phyloP scores from a whole-genome alignment of 2,888 invertebrate species.

The Plebejus argus region DNA sequence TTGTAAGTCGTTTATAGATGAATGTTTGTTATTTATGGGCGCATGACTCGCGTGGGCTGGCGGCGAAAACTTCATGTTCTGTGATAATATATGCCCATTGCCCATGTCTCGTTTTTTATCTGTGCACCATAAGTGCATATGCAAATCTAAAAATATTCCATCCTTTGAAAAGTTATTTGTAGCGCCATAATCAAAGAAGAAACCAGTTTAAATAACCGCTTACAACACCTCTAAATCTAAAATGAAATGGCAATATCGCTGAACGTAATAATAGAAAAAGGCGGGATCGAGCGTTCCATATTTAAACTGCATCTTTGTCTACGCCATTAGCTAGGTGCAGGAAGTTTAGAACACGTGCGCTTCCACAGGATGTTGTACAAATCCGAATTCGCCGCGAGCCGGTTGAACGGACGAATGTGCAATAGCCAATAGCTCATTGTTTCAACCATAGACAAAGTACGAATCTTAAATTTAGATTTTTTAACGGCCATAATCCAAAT shows the following conservation, averaged over 20 bases:
- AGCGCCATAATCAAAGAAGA: not conserved
- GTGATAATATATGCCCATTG: constrained; percentile 42
- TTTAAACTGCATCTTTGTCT: constrained; percentile 35
- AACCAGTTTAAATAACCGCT: not conserved
- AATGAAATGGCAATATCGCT: constrained; percentile 14
- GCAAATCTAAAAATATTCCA: constrained; percentile 30
- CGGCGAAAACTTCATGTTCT: constrained; percentile 41
- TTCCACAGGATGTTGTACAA: constrained; percentile 79
- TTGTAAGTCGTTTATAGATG: constrained; percentile 44
- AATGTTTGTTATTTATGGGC: constrained; percentile 45
- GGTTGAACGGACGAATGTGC: constrained; percentile 36
- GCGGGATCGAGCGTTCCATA: constrained; percentile 29
- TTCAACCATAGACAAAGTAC: constrained; percentile 20
- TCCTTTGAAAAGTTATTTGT: constrained; percentile 7
- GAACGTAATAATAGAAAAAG: constrained; percentile 27
- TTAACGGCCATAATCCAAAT: not conserved
- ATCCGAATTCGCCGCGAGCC: constrained; percentile 49
- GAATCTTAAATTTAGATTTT: not conserved
- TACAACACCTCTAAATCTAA: constrained; percentile 14
- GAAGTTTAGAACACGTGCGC: constrained; percentile 77
- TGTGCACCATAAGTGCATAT: constrained; percentile 38
- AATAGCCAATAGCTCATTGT: constrained; percentile 28
- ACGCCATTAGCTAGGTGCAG: constrained; percentile 50
- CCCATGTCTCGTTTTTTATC: constrained; percentile 41
- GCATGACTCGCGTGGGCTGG: constrained; percentile 37